These are phyloP conservation scores for Champsocephalus gunnari DNA, from an alignment of 2,797 vertebrate species.

Conservation along the genomic window DNA sequence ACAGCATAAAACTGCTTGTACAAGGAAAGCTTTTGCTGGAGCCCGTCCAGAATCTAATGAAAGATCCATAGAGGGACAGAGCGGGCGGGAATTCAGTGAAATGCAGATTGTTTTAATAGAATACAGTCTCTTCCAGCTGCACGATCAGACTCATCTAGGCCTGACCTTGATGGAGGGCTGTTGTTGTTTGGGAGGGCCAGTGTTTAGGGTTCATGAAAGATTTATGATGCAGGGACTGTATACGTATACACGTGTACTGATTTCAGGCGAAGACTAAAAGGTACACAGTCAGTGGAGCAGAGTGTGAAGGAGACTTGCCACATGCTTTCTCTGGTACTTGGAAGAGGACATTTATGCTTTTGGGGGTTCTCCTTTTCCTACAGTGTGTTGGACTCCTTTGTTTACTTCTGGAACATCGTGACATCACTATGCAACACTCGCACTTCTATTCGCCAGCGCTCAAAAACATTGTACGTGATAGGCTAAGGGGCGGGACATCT, in stretches of 20 bases:
- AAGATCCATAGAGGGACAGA: constrained; percentile 78
- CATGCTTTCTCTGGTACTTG: constrained; percentile 13
- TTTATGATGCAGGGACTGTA: constrained; percentile 70
- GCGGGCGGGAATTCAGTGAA: constrained; percentile 68
- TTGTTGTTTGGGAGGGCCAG: constrained; percentile 74
- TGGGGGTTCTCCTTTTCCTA: no score
- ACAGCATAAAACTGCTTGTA: constrained; percentile 83
- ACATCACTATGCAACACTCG: no score
- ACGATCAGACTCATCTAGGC: constrained; percentile 64
- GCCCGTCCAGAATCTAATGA: constrained; percentile 83
- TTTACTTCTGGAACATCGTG: no score
- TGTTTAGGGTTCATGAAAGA: constrained; percentile 78
- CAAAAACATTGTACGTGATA: no score
- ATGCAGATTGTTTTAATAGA: constrained; percentile 85
- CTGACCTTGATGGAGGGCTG: constrained; percentile 76
- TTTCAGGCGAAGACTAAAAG: constrained; percentile 59
- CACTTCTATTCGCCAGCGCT: no score
- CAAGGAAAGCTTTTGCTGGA: constrained; percentile 82
- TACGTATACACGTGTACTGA: constrained; percentile 40
- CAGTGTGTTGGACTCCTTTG: no score
- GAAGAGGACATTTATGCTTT: background rate
- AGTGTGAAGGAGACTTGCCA: constrained; percentile 37
- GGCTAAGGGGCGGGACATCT: no score
- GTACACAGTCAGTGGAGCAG: constrained; percentile 23
- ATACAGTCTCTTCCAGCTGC: constrained; percentile 73